phyloP scores from a whole-genome alignment of 2,888 invertebrate genomes.

The Pachymerium ferrugineum region DNA sequence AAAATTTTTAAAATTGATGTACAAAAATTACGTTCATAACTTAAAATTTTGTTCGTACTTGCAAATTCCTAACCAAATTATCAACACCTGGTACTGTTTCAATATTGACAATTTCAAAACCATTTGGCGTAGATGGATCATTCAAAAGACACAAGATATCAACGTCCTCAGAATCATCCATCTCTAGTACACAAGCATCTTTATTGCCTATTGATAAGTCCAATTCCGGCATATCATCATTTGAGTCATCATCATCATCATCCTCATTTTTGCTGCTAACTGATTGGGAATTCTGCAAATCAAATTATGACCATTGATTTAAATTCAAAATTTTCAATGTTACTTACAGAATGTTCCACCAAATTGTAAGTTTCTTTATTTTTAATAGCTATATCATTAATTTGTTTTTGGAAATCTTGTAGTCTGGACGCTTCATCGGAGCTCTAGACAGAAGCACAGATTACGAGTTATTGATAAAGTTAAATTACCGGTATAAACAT shows the following conservation, averaged over 20 bases:
- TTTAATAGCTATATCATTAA: slow-evolving; percentile 63
- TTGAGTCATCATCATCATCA: slow-evolving; percentile 59
- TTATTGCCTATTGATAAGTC: slow-evolving; percentile 69
- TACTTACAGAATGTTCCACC: background rate
- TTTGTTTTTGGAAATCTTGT: slow-evolving; percentile 61
- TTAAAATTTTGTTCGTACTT: slow-evolving; percentile 41
- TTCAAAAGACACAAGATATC: slow-evolving; percentile 67
- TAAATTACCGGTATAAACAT: background rate
- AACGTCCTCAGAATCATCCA: slow-evolving; percentile 76
- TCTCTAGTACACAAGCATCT: slow-evolving; percentile 73
- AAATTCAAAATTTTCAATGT: slow-evolving; percentile 37
- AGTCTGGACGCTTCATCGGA: slow-evolving; percentile 54
- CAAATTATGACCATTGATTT: background rate
- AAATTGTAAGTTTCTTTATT: slow-evolving; percentile 57
- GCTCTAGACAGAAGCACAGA: background rate
- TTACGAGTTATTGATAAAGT: background rate
- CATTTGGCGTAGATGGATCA: slow-evolving; percentile 67
- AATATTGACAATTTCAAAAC: slow-evolving; percentile 72
- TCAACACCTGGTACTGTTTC: slow-evolving; percentile 63
- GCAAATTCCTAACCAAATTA: slow-evolving; percentile 44
- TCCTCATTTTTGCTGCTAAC: slow-evolving; percentile 53
- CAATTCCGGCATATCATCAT: slow-evolving; percentile 56
- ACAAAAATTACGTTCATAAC: background rate
- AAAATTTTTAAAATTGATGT: background rate
- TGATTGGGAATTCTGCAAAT: background rate